Percentiles rank a stretch among this genome's conserved stretches.
These are phyloP conservation scores for Mycteria americana DNA, from an alignment of 2,797 vertebrate genomes.

Conservation along the genomic window DNA sequence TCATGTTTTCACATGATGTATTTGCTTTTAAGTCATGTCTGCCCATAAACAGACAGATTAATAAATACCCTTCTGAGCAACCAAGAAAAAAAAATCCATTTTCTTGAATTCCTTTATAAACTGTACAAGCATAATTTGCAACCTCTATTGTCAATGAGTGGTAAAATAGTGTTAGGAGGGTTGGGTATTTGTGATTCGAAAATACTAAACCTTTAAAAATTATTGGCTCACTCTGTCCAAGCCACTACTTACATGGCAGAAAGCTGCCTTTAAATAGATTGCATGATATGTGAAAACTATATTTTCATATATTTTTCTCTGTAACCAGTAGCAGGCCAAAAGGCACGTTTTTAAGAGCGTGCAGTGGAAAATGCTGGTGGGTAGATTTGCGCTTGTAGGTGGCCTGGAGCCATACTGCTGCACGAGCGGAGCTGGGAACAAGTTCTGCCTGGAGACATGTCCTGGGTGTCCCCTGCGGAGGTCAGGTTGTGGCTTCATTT, in stretches of 20 bases:
- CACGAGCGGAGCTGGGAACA: neutral
- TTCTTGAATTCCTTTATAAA: neutral
- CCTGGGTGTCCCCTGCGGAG: neutral
- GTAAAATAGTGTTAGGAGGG: neutral
- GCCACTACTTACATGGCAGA: neutral
- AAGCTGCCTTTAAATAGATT: neutral
- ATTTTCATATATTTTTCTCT: neutral
- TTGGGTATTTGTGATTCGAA: neutral
- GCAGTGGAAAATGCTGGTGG: neutral
- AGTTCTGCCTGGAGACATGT: neutral
- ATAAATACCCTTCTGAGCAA: neutral
- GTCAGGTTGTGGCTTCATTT: neutral
- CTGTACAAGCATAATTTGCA: neutral
- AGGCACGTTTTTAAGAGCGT: neutral
- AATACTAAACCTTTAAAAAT: neutral
- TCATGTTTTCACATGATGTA: neutral
- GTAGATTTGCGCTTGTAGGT: neutral
- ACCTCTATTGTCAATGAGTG: neutral
- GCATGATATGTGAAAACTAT: neutral
- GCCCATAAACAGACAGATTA: neutral
- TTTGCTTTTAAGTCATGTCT: neutral
- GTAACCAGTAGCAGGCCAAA: neutral
- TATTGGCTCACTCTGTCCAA: neutral
- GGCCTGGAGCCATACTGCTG: neutral
- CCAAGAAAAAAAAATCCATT: neutral